Conservation (phyloP, 1,140 invertebrate genomes). For the Vollenhovia emeryi region DNA sequence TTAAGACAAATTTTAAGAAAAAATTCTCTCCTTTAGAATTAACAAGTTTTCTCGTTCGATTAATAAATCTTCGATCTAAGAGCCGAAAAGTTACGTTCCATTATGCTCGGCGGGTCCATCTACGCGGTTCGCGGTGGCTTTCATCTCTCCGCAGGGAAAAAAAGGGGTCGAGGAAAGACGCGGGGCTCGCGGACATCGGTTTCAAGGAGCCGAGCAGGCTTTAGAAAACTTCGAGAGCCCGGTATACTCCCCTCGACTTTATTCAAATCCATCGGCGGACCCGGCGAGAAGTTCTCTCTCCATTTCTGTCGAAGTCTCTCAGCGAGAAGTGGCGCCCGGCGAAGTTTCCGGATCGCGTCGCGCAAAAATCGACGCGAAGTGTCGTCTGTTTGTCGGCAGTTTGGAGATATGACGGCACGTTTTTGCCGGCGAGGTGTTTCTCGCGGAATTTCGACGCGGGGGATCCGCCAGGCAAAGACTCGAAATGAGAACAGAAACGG, state of each 20-base stretch:
- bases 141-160: background rate
- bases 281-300: constrained; percentile 2
- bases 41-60: background rate
- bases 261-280: constrained; percentile 33
- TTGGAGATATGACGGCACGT: background rate
- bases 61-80: constrained; percentile 25
- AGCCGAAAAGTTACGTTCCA: constrained; percentile 30
- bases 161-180: background rate
- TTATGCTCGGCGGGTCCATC: constrained; percentile 1
- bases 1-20: too few species aligned
- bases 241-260: constrained; percentile 23
- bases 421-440: background rate
- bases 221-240: constrained; percentile 14
- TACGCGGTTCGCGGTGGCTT: background rate
- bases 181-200: constrained; percentile 5
- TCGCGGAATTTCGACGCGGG: background rate
- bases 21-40: background rate
- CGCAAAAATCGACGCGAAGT: background rate
- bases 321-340: background rate
- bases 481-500: background rate
- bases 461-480: background rate
- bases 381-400: background rate
- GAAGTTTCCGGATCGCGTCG: constrained; percentile 20
- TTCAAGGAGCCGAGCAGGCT: background rate
- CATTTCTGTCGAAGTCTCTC: constrained; percentile 14